These are phyloP conservation scores for Synergus laeviventris DNA, from an alignment of 2,888 invertebrate species.

Conservation along the genomic window DNA sequence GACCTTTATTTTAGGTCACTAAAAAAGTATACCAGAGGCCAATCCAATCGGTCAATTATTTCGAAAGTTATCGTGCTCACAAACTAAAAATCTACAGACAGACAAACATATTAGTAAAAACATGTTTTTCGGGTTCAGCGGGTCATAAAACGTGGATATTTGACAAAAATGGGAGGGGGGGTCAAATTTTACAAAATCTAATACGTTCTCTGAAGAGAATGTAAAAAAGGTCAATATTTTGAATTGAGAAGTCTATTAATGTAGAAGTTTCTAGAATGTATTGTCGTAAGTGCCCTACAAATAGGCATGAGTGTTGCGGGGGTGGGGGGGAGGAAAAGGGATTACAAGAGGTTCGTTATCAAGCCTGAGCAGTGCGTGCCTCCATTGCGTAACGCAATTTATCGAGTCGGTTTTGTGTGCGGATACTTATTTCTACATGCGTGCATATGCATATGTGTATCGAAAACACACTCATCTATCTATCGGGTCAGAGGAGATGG, in stretches of 20 bases:
- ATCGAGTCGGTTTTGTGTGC: not conserved
- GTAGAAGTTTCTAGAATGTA: not conserved
- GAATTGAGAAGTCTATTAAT: not conserved
- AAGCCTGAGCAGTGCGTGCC: not conserved
- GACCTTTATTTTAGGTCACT: too few relatives aligned
- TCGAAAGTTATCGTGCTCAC: too few relatives aligned
- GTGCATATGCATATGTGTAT: not conserved
- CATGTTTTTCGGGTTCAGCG: too few relatives aligned
- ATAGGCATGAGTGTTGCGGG: not conserved
- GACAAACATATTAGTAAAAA: too few relatives aligned
- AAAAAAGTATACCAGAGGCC: too few relatives aligned
- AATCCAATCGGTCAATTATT: too few relatives aligned
- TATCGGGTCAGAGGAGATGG: constrained; percentile 9
- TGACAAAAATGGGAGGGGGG: too few relatives aligned
- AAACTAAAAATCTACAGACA: too few relatives aligned
- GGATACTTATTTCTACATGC: not conserved
- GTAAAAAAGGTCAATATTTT: not conserved
- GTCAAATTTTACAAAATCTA: too few relatives aligned
- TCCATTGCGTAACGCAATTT: constrained; percentile 19
- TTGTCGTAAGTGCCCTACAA: not conserved
- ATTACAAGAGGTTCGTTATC: constrained; percentile 5
- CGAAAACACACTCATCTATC: not conserved
- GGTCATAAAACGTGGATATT: too few relatives aligned
- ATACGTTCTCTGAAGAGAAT: too few relatives aligned
- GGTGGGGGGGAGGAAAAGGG: not conserved